Conservation (phyloP, 2,888 invertebrate species). For the Cosmia trapezina region DNA sequence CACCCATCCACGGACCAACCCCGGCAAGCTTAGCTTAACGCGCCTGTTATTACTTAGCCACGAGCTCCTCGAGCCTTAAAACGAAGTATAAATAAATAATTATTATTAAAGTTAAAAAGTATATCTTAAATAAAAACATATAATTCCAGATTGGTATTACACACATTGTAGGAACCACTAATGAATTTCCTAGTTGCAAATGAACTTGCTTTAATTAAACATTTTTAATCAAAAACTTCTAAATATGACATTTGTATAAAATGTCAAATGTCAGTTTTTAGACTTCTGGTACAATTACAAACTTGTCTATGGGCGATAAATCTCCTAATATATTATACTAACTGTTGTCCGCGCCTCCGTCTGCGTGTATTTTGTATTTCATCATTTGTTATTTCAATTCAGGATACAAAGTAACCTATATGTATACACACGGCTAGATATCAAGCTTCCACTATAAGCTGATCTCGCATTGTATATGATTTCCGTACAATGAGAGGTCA, state of each 20-base stretch:
- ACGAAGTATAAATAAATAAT: too few relatives aligned
- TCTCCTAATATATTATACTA: not conserved
- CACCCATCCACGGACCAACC: too few relatives aligned
- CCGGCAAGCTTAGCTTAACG: too few relatives aligned
- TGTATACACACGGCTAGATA: too few relatives aligned
- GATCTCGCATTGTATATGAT: too few relatives aligned
- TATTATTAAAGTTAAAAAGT: too few relatives aligned
- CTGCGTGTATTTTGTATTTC: not conserved
- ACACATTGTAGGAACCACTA: not conserved
- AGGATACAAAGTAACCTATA: too few relatives aligned
- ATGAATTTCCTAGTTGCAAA: not conserved
- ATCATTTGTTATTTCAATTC: not conserved
- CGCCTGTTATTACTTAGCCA: too few relatives aligned
- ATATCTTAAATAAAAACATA: not conserved
- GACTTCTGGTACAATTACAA: constrained; percentile 21
- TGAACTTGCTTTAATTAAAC: not conserved
- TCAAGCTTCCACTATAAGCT: too few relatives aligned
- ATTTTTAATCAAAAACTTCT: not conserved
- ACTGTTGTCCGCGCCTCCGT: not conserved
- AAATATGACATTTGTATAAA: constrained; percentile 1
- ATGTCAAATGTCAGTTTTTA: not conserved
- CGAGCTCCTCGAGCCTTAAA: too few relatives aligned
- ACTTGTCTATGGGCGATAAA: not conserved
- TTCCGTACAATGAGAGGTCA: too few relatives aligned
- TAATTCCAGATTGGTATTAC: not conserved